A percentile compares a stretch with the other conserved stretches of the same genome.
Conservation (phyloP, 2,113 vertebrate species). For the Centrocercus urophasianus region DNA sequence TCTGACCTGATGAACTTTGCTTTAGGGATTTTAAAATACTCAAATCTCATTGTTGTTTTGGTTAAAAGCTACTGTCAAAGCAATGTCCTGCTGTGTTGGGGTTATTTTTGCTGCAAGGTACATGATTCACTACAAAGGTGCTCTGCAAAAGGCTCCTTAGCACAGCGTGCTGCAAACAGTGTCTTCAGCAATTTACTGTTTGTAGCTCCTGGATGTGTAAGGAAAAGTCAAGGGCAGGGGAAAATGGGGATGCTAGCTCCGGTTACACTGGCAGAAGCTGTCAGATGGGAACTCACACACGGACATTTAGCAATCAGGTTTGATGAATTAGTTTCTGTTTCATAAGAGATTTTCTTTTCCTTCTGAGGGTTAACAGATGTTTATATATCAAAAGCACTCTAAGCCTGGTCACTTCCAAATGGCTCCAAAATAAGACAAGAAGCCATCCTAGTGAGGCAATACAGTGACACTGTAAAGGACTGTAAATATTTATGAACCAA, state of each 20-base stretch:
- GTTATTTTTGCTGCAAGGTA: not conserved
- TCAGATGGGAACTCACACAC: fast-evolving
- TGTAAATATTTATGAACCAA: not conserved
- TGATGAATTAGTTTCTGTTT: not conserved
- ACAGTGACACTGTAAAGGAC: not conserved
- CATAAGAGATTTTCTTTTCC: not conserved
- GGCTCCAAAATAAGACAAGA: not conserved
- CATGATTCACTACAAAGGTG: not conserved
- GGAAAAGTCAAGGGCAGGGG: not conserved
- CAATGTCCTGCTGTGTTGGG: not conserved
- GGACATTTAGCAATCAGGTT: not conserved
- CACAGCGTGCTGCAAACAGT: not conserved
- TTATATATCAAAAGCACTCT: not conserved
- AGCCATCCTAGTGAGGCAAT: not conserved
- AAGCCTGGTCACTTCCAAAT: not conserved
- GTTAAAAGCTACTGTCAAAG: not conserved
- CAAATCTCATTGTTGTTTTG: not conserved
- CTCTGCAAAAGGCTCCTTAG: not conserved
- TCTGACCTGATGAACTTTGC: not conserved
- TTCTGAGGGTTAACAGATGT: not conserved
- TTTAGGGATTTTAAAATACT: not conserved
- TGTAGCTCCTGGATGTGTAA: not conserved
- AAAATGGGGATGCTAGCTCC: not conserved
- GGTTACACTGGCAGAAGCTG: not conserved
- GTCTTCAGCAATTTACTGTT: not conserved